Conservation (phyloP, 2,797 vertebrate genomes). For the Myioborus miniatus region DNA sequence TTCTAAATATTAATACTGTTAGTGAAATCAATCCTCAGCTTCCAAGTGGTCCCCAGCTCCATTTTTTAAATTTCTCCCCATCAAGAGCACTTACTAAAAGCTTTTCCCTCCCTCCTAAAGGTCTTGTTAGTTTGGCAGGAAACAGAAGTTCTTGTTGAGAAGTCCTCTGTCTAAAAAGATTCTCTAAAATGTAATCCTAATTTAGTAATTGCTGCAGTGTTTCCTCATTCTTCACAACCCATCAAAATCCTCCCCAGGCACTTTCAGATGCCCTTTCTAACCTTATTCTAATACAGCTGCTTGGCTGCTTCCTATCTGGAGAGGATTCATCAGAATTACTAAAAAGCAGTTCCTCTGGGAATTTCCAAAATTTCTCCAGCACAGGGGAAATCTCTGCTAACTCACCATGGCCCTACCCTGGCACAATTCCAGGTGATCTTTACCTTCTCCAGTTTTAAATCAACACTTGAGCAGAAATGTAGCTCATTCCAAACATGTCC, state of each 20-base stretch:
- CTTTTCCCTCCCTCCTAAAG: slow-evolving; percentile 20
- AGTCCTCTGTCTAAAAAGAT: not conserved
- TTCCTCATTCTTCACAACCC: not conserved
- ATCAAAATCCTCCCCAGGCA: not conserved
- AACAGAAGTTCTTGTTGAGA: slow-evolving; percentile 14
- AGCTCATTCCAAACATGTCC: not conserved
- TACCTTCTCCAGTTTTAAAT: not conserved
- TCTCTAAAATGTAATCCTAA: slow-evolving; percentile 2
- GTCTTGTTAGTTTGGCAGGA: slow-evolving; percentile 48
- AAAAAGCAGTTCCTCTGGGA: not conserved
- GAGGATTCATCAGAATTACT: not conserved
- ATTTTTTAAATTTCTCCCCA: slow-evolving; percentile 12
- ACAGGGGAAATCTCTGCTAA: not conserved
- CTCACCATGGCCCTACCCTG: not conserved
- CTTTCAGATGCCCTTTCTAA: not conserved
- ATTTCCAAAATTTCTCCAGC: not conserved
- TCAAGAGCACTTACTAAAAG: slow-evolving; percentile 37
- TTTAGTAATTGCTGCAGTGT: not conserved
- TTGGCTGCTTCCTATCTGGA: not conserved
- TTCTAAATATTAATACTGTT: slow-evolving; percentile 46
- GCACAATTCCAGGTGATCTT: not conserved
- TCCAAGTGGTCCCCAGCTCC: slow-evolving; percentile 27
- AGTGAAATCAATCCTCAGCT: slow-evolving; percentile 22
- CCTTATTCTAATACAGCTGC: not conserved
- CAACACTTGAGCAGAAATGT: not conserved